A percentile compares a stretch with the other conserved stretches of the same genome.
These are phyloP conservation scores for Xiphophorus maculatus DNA, from an alignment of 2,113 vertebrate genomes.

Conservation along the genomic window DNA sequence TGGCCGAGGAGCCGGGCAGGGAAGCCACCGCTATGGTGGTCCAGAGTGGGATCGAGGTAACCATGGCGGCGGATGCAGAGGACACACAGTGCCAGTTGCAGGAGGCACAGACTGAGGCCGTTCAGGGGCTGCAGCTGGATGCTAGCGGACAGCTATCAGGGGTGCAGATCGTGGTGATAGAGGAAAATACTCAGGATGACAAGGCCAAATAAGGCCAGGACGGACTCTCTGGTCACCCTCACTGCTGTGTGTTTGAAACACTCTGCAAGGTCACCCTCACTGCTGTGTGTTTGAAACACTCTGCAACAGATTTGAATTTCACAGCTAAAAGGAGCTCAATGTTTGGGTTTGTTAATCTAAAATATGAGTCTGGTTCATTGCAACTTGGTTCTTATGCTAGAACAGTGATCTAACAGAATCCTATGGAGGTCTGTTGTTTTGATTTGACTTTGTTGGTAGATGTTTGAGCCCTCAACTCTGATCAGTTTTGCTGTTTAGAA, in stretches of 20 bases:
- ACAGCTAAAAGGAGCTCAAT: background rate
- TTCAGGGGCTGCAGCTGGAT: conserved; percentile 79
- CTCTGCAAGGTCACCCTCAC: conserved; percentile 1
- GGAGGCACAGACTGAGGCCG: conserved; percentile 81
- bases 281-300: conserved; percentile 9
- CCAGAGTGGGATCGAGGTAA: conserved; percentile 83
- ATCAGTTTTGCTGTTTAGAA: too few relatives aligned
- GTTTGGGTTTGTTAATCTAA: conserved; percentile 39
- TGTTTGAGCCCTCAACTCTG: background rate
- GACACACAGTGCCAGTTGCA: conserved; percentile 64
- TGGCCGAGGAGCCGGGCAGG: conserved; percentile 52
- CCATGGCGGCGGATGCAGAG: conserved; percentile 43
- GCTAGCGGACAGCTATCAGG: conserved; percentile 79
- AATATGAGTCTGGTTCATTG: conserved; percentile 9
- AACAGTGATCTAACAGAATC: background rate
- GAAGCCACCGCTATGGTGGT: conserved; percentile 82
- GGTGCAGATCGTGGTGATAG: conserved; percentile 78
- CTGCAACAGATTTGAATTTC: too few relatives aligned
- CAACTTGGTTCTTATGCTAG: conserved; percentile 5
- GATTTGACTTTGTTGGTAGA: background rate
- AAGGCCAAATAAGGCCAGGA: conserved; percentile 64
- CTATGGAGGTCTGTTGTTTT: background rate
- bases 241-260: conserved; percentile 9
- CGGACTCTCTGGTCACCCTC: background rate
- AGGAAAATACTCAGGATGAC: conserved; percentile 75